Evolutionary conservation across 1,140 invertebrate species (phyloP).

Genomic region (Phortica variegata): DNA sequence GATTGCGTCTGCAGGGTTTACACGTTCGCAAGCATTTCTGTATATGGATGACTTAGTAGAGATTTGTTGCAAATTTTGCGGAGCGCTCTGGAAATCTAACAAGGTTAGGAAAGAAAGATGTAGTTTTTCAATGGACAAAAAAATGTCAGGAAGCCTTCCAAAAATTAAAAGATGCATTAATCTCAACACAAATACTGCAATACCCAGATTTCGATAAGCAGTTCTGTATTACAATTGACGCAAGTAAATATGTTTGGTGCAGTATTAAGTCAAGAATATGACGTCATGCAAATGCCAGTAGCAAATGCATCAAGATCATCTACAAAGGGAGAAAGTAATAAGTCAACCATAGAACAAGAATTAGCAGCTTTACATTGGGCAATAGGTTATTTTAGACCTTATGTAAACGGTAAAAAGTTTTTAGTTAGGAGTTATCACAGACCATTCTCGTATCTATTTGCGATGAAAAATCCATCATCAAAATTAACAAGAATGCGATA

Average conservation of each 20-base stretch:
- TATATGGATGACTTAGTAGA: too few relatives aligned
- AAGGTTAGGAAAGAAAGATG: constrained; percentile 28
- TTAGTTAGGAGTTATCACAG: constrained; percentile 43
- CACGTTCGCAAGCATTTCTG: too few relatives aligned
- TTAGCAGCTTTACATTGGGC: constrained; percentile 53
- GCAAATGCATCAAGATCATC: constrained; percentile 36
- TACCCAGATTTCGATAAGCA: constrained; percentile 49
- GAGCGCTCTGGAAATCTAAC: too few relatives aligned
- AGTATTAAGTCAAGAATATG: constrained; percentile 30
- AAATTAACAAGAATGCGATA: constrained; percentile 34
- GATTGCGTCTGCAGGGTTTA: too few relatives aligned
- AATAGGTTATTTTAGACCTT: constrained; percentile 53
- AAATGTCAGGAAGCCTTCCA: constrained; percentile 34
- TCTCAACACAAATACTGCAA: constrained; percentile 32
- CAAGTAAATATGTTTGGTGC: constrained; percentile 25
- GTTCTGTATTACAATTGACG: constrained; percentile 28
- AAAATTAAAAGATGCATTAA: constrained; percentile 26
- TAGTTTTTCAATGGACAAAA: constrained; percentile 20
- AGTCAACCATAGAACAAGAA: constrained; percentile 17
- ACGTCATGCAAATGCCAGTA: too few relatives aligned
- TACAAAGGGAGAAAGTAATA: constrained; percentile 37
- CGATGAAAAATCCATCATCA: constrained; percentile 49
- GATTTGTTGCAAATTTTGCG: too few relatives aligned
- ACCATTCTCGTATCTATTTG: constrained; percentile 44
- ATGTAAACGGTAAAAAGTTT: constrained; percentile 37